Evolutionary conservation across 2,888 invertebrate species (phyloP), one percentile per base, ranked within the genome.

Genomic region (Drosophila flavopinicola): DNA sequence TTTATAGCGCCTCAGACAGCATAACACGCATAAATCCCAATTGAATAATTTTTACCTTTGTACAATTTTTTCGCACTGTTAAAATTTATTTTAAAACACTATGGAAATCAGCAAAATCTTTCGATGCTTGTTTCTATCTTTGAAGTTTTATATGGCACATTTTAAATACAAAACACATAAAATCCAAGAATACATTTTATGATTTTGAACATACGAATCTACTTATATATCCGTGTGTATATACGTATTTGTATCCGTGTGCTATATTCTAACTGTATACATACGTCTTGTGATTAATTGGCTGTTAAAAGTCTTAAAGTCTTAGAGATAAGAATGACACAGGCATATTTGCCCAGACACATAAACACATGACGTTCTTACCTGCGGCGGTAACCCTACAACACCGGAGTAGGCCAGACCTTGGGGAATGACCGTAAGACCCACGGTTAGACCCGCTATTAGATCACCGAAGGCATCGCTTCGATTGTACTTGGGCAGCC

Each of bases 361-460:
- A 6, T n/a, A 13, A 13, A 24, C 13, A 24, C 9, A n/a, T 23
- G 6, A 13, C 25, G 3, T 15, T 20, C 88, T 85, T 83, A 94
- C 94, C 92, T 94, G 92, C 11, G 95, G 93, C 30, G 96, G 95
- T 70, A 96, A 91, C 25, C 95, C 95, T 27, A 96, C 96, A 60
- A 96, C 94, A 88, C 94, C 95, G 23, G 96, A 93, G 90, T 96
- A 96, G 10, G 96, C 96, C 66, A 96, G 92, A 35, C 96, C 95
- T 92, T 98, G 98, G 20, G 98, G 98, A 54, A 91, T 90, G 0
- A 91, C 90, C n/a, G 91, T 91, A 0, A 91, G 78, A 2, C 97
- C 98, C n/a, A 98, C 98, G 0, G 98, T 97, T 49, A 98, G 92
- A 47, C 98, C 98, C 11, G 98, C 98, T 70, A 98, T 95, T 32